A percentile compares a stretch with the other conserved stretches of the same genome.
phyloP scores from a whole-genome alignment of 2,113 vertebrate species.

The Hippolais icterina region DNA sequence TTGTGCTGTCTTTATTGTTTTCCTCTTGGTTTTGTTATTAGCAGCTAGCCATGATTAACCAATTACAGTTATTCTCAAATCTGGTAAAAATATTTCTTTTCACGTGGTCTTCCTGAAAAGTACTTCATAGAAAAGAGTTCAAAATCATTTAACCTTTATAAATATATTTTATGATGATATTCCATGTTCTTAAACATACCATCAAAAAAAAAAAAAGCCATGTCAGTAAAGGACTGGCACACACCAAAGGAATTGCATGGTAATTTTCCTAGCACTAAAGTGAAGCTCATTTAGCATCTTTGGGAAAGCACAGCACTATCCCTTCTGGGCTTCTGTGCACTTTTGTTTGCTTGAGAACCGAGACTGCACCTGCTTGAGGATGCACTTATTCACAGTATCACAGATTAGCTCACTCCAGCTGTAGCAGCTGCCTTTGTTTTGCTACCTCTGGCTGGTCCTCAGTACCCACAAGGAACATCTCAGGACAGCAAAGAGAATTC shows the following conservation, averaged over 20 bases:
- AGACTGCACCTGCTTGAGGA: not conserved
- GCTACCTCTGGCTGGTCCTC: not conserved
- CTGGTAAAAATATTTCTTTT: not conserved
- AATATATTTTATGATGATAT: not conserved
- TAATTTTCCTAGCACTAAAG: not conserved
- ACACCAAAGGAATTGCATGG: not conserved
- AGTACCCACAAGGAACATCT: not conserved
- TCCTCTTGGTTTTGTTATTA: not conserved
- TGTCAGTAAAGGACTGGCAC: not conserved
- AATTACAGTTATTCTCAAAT: not conserved
- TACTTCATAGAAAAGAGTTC: not conserved
- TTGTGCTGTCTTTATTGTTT: not conserved
- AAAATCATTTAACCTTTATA: not conserved
- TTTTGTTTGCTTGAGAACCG: not conserved
- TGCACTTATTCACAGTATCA: not conserved
- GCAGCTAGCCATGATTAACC: not conserved
- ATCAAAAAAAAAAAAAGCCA: not conserved
- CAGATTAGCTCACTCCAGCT: not conserved
- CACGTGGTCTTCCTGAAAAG: not conserved
- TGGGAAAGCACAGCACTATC: not conserved
- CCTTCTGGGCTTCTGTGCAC: not conserved
- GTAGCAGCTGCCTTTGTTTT: not conserved
- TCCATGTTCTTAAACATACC: not conserved
- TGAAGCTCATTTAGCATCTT: not conserved
- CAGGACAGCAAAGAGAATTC: not conserved